phyloP scores from a whole-genome alignment of 2,888 invertebrate genomes.

The Heliothis peltigera region DNA sequence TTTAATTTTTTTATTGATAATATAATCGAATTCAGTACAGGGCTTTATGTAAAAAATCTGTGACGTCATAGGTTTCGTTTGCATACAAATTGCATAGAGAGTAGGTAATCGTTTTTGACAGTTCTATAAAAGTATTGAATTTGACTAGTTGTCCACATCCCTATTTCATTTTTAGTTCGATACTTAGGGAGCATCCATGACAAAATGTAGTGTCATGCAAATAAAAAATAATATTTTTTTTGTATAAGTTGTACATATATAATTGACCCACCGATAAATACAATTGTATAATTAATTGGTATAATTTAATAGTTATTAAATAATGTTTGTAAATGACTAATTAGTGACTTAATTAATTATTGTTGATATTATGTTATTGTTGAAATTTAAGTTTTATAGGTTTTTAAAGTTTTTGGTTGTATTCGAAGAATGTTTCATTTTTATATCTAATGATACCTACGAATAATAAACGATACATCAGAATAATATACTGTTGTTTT shows the following conservation, averaged over 20 bases:
- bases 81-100: too few species aligned
- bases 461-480: constrained; percentile 59
- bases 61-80: too few species aligned
- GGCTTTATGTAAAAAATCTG: too few species aligned
- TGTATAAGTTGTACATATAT: not conserved
- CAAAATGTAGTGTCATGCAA: constrained; percentile 26
- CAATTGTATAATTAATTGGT: constrained; percentile 28
- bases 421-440: constrained; percentile 56
- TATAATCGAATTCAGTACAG: too few species aligned
- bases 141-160: too few species aligned
- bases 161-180: not conserved
- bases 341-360: constrained; percentile 41
- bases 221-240: constrained; percentile 11
- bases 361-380: constrained; percentile 68
- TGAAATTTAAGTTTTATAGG: constrained; percentile 69
- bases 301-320: constrained; percentile 38
- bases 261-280: constrained; percentile 51
- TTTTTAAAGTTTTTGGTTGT: constrained; percentile 65
- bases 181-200: constrained; percentile 60
- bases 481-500: constrained; percentile 8
- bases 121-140: too few species aligned
- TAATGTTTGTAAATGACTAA: constrained; percentile 56
- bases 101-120: too few species aligned
- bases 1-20: too few species aligned
- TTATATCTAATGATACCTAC: constrained; percentile 58